phyloP scores from a whole-genome alignment of 2,888 invertebrate genomes.

The Diarsia rubi region DNA sequence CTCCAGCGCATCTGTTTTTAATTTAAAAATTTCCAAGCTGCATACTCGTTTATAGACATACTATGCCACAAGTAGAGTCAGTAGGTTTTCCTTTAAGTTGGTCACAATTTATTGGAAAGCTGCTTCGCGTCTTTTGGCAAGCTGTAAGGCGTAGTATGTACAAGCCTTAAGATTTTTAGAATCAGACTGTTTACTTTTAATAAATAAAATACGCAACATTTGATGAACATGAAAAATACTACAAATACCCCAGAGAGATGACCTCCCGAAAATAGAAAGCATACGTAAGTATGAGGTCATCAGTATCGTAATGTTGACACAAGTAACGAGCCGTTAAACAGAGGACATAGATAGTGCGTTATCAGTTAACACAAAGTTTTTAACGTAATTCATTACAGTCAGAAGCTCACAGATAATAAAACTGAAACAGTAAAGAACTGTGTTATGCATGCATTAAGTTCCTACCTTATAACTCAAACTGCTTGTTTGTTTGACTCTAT shows the following conservation, averaged over 20 bases:
- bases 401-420: constrained; percentile 36
- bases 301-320: background rate
- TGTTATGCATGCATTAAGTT: background rate
- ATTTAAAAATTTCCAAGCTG: background rate
- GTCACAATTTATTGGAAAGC: background rate
- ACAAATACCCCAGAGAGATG: background rate
- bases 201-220: background rate
- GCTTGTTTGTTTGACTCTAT: constrained; percentile 2
- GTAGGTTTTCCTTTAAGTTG: background rate
- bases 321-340: constrained; percentile 11
- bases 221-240: background rate
- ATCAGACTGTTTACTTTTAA: background rate
- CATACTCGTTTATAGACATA: background rate
- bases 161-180: background rate
- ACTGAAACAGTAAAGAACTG: background rate
- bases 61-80: background rate
- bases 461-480: background rate
- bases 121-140: background rate
- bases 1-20: background rate
- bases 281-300: constrained; percentile 12
- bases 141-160: background rate
- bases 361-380: constrained; percentile 53
- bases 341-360: constrained; percentile 52
- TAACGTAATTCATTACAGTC: constrained; percentile 13
- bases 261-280: background rate